These are phyloP conservation scores for Melanerpes aurifrons DNA, from an alignment of 2,113 vertebrate genomes.

Conservation along the genomic window DNA sequence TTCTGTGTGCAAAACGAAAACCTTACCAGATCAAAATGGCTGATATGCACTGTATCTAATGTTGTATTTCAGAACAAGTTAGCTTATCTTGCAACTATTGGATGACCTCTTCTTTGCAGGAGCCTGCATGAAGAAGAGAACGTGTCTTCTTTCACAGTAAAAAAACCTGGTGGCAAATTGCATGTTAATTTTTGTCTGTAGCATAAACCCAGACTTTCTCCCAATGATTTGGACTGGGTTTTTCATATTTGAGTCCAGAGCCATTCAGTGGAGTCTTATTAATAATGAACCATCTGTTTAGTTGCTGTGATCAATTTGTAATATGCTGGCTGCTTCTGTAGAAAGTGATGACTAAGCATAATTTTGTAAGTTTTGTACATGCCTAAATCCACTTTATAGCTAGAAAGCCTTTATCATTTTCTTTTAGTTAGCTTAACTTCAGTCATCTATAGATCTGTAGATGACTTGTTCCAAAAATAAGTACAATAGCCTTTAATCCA, in stretches of 20 bases:
- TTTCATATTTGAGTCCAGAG: constrained; percentile 5
- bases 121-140: neutral
- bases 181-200: neutral
- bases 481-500: neutral
- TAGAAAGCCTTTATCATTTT: neutral
- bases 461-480: neutral
- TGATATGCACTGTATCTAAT: neutral
- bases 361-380: neutral
- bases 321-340: neutral
- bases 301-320: neutral
- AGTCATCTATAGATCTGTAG: neutral
- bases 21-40: neutral
- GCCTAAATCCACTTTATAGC: neutral
- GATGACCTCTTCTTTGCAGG: neutral
- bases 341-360: neutral
- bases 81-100: neutral
- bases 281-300: neutral
- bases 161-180: neutral
- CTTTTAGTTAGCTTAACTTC: neutral
- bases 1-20: neutral
- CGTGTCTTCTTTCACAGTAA: neutral
- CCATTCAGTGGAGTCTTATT: neutral
- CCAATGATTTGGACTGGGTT: neutral
- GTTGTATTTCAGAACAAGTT: neutral
- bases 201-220: neutral